Base-by-base conservation (phyloP, 2,888 invertebrate species). In the Pollenia angustigena region DNA sequence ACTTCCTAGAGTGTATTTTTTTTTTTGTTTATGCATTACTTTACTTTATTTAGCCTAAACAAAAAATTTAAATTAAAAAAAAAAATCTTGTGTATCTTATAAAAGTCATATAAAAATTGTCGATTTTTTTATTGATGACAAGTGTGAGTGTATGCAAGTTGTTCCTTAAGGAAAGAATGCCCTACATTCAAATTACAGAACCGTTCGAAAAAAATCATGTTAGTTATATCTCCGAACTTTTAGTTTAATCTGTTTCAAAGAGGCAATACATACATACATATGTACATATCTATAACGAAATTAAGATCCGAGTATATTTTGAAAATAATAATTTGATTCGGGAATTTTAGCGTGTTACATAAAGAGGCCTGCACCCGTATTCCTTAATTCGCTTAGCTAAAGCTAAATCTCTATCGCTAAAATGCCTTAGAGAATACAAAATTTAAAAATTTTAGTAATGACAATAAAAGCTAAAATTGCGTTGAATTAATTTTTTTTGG, bases 1-100 rank as follows among this genome's bases (percentile, higher is more conserved):
- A 84, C 78, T 87, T 87, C 87, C 84, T 87, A 84, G 71, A 78
- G 68, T 74, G 16, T 80, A 64, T 71, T 58, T 60, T 58, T 18
- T n/a, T 46, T 50, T 0, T 46, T 62, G 16, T 72, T 48, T 71
- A 62, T 79, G 54, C 54, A 71, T 78, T 79, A 46, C 32, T 87
- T 84, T 76, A 74, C 78, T 87, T 79, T 84, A 87, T 84, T 87
- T 84, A 80, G 23, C 72, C 76, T 52, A 69, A 75, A 62, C 64
- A 56, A 48, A 74, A 75, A 82, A 54, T 54, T 64, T 40, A 56
- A 12, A 60, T 32, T 32, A 78, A 75, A 46, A 32, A 75, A 46
- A 32, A 50, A 64, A 14, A 14, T 54, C 60, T 86, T 83, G 62
- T 78, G 32, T 81, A 74, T 74, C 72, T 40, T 69, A 52, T n/a